These are phyloP conservation scores for Drosophila equinoxialis DNA, from an alignment of 1,140 invertebrate species.

Conservation along the genomic window DNA sequence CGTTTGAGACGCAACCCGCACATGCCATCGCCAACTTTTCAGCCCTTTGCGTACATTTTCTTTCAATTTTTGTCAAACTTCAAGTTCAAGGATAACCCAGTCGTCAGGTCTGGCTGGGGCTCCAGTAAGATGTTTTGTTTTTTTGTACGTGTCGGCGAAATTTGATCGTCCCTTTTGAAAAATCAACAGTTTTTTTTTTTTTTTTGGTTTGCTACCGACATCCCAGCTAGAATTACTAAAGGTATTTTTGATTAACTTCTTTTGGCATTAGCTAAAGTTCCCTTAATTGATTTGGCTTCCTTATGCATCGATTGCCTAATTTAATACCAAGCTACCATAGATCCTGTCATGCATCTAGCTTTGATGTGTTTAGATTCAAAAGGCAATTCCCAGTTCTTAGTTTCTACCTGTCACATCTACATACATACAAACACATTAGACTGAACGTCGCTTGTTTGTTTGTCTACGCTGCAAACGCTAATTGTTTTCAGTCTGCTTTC, in stretches of 20 bases:
- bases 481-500: slow-evolving; percentile 71
- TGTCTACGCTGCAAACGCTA: slow-evolving; percentile 61
- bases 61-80: slow-evolving; percentile 57
- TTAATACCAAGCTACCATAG: background rate
- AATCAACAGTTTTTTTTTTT: slow-evolving; percentile 51
- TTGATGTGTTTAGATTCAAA: background rate
- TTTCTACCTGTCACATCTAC: slow-evolving; percentile 15
- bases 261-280: slow-evolving; percentile 44
- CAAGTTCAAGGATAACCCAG: slow-evolving; percentile 71
- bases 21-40: slow-evolving; percentile 39
- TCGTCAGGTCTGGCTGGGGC: slow-evolving; percentile 20
- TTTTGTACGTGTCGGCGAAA: slow-evolving; percentile 58
- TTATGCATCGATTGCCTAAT: slow-evolving; percentile 15
- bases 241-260: slow-evolving; percentile 33
- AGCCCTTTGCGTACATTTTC: slow-evolving; percentile 28
- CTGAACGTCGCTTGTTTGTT: slow-evolving; percentile 28
- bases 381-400: background rate
- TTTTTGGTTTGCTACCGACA: slow-evolving; percentile 13
- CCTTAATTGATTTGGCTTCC: slow-evolving; percentile 64
- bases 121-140: slow-evolving; percentile 10
- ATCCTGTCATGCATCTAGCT: background rate
- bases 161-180: slow-evolving; percentile 51
- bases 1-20: slow-evolving; percentile 40
- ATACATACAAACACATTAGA: too few species aligned
- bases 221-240: slow-evolving; percentile 60